Evolutionary conservation across 2,797 vertebrate species (phyloP).

Genomic region (Acanthurus lineatus): DNA sequence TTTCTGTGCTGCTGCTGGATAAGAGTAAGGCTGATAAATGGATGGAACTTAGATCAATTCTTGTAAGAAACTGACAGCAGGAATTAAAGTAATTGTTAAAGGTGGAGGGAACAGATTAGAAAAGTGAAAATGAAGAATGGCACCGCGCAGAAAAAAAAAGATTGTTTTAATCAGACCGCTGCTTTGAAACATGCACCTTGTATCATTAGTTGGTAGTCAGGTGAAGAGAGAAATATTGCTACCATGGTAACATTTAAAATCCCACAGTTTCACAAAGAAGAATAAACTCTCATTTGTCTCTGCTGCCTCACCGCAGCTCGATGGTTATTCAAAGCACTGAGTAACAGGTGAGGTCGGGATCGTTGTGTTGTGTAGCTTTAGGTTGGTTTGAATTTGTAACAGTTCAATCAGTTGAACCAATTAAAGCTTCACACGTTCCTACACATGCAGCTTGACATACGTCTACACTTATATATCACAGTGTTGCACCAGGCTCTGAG

Average conservation of each 20-base stretch:
- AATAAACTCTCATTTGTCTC: not conserved
- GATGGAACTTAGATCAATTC: slow-evolving; percentile 3
- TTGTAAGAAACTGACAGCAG: slow-evolving; percentile 16
- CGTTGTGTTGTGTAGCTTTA: not conserved
- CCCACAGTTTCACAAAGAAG: not conserved
- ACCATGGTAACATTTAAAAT: not conserved
- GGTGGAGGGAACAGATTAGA: slow-evolving; percentile 7
- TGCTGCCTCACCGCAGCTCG: not conserved
- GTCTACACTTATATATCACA: not conserved
- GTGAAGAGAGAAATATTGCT: not conserved
- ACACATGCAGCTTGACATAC: not conserved
- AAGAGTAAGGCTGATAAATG: slow-evolving; percentile 3
- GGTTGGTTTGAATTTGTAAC: no score
- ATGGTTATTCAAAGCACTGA: not conserved
- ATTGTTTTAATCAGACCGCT: not conserved
- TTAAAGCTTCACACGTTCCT: not conserved
- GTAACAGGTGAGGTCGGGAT: no score
- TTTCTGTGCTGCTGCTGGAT: not conserved
- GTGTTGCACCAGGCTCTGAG: not conserved
- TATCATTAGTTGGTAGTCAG: not conserved
- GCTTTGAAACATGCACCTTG: not conserved
- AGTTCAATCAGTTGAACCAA: not conserved
- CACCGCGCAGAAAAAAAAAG: no score
- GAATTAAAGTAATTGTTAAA: slow-evolving; percentile 2
- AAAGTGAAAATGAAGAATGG: not conserved